phyloP scores from a whole-genome alignment of 2,797 vertebrate genomes.

The Myotis daubentonii region DNA sequence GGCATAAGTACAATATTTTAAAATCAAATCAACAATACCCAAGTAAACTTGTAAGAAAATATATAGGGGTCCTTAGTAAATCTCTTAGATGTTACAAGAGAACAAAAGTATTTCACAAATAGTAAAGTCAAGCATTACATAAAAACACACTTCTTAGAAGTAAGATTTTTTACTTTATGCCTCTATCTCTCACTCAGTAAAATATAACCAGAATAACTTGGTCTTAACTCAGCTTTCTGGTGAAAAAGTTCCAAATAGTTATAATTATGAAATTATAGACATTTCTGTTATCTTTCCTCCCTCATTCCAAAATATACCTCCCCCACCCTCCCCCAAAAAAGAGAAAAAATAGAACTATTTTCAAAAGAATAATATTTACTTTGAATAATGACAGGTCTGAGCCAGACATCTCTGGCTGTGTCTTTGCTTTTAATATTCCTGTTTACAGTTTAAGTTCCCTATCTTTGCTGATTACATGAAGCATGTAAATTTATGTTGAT shows the following conservation, averaged over 20 bases:
- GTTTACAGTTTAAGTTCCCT: conserved; percentile 39
- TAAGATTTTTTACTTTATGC: background rate
- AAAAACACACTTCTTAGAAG: background rate
- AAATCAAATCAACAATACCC: background rate
- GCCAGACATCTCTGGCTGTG: background rate
- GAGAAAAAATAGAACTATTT: background rate
- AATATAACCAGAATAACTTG: background rate
- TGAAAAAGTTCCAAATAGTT: background rate
- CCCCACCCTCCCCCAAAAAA: fast-evolving
- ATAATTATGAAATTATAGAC: background rate
- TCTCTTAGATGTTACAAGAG: background rate
- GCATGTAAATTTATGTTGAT: conserved; percentile 81
- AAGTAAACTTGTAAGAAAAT: background rate
- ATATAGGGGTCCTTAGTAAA: background rate
- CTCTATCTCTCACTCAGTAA: background rate
- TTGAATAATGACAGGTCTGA: background rate
- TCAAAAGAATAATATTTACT: background rate
- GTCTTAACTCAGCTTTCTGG: background rate
- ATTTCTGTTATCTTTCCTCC: background rate
- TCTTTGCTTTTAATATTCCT: conserved; percentile 51
- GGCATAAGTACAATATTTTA: background rate
- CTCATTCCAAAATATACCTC: background rate
- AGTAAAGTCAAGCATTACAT: background rate
- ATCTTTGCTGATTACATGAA: conserved; percentile 79
- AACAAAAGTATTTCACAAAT: background rate